These are phyloP conservation scores for Bursaphelenchus mucronatus DNA, from an alignment of 1,140 invertebrate species.

Conservation along the genomic window DNA sequence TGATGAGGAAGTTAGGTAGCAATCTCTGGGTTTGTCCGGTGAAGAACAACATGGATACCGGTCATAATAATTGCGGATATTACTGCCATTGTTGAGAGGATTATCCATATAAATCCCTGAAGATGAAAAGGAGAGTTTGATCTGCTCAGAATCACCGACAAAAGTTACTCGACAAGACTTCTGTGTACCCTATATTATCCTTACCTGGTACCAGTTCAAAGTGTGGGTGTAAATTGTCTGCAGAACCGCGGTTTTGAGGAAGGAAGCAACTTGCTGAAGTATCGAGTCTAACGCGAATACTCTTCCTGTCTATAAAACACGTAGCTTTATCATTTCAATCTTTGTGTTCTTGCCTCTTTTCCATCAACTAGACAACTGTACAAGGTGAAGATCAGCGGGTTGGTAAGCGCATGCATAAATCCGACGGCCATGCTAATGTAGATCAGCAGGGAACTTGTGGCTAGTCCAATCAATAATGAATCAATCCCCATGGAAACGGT, in stretches of 20 bases:
- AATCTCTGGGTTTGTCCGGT: too few relatives aligned
- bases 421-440: conserved; percentile 43
- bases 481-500: conserved; percentile 41
- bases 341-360: conserved; percentile 29
- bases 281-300: conserved; percentile 44
- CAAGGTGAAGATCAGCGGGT: conserved; percentile 45
- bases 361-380: conserved; percentile 40
- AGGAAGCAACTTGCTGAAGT: conserved; percentile 37
- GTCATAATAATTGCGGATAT: conserved; percentile 8
- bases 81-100: conserved; percentile 9
- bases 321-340: background rate
- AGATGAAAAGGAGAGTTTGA: too few relatives aligned
- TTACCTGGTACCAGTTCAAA: conserved; percentile 43
- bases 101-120: conserved; percentile 16
- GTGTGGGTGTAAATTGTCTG: conserved; percentile 45
- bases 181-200: too few relatives aligned
- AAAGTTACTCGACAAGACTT: too few relatives aligned
- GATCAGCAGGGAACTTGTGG: conserved; percentile 38
- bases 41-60: conserved; percentile 9
- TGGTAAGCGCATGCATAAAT: conserved; percentile 41
- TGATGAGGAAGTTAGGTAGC: too few relatives aligned
- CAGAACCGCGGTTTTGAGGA: conserved; percentile 39
- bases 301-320: conserved; percentile 41
- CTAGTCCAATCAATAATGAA: conserved; percentile 42
- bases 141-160: too few relatives aligned